Percentiles rank a stretch among this genome's conserved stretches.
phyloP scores from a whole-genome alignment of 2,888 invertebrate genomes.

The Gastrophysa polygoni region DNA sequence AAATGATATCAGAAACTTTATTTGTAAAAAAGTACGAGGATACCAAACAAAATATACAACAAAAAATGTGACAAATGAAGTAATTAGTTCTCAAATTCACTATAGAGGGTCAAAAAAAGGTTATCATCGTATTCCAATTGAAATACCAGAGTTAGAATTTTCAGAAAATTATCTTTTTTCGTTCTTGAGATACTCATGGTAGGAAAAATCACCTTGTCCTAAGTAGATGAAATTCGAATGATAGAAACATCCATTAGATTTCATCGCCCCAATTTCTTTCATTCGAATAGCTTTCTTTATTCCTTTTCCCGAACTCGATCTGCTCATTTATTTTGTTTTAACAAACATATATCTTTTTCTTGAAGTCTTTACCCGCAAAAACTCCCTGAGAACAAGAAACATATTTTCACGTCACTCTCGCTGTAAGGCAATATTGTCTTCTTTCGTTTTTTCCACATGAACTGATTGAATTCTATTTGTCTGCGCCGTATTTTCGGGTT shows the following conservation, averaged over 20 bases:
- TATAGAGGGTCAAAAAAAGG: too few relatives aligned
- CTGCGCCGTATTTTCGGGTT: too few relatives aligned
- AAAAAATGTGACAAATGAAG: too few relatives aligned
- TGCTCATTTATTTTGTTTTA: slow-evolving; percentile 35
- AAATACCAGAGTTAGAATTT: too few relatives aligned
- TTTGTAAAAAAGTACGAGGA: too few relatives aligned
- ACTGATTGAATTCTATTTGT: neutral
- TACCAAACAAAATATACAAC: too few relatives aligned
- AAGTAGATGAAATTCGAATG: neutral
- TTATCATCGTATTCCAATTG: too few relatives aligned
- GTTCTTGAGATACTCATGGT: too few relatives aligned
- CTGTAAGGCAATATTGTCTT: neutral
- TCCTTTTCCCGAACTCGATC: slow-evolving; percentile 20
- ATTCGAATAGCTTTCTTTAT: slow-evolving; percentile 18
- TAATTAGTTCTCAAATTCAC: too few relatives aligned
- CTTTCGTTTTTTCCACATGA: neutral
- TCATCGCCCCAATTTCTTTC: slow-evolving; percentile 30
- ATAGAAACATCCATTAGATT: slow-evolving; percentile 15
- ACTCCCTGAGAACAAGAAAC: slow-evolving; percentile 13
- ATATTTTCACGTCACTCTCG: slow-evolving; percentile 16
- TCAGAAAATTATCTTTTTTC: too few relatives aligned
- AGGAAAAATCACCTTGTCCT: too few relatives aligned
- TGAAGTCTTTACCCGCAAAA: slow-evolving; percentile 28
- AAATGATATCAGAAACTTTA: too few relatives aligned
- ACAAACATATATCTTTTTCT: slow-evolving; percentile 35